Evolutionary conservation across 1,140 invertebrate species (phyloP).

Genomic region (Euwallacea similis): DNA sequence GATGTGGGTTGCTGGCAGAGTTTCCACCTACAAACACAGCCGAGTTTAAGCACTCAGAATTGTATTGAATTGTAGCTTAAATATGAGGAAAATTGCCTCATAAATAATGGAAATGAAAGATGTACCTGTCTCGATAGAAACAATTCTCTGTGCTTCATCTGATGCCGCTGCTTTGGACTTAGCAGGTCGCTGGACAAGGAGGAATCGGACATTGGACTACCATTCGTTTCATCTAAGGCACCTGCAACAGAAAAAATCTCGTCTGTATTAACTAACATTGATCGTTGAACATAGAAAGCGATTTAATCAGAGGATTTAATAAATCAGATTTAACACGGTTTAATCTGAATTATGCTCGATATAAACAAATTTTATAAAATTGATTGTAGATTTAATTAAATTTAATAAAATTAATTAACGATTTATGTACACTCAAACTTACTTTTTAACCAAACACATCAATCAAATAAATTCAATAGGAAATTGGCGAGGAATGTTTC

Average conservation of each 20-base stretch:
- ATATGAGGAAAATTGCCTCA: too few species aligned
- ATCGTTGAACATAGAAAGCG: background rate
- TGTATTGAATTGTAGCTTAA: too few species aligned
- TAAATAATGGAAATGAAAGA: background rate
- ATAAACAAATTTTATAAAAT: too few species aligned
- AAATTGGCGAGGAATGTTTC: too few species aligned
- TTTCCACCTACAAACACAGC: conserved; percentile 70
- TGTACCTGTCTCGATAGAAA: conserved; percentile 88
- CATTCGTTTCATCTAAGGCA: conserved; percentile 62
- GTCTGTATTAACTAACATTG: too few species aligned
- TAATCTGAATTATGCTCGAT: background rate
- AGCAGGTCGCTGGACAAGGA: conserved; percentile 53
- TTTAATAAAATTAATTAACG: too few species aligned
- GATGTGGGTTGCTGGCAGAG: conserved; percentile 96
- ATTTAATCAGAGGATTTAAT: background rate
- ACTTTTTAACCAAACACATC: too few species aligned
- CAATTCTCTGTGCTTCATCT: conserved; percentile 96
- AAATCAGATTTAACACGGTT: background rate
- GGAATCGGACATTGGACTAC: conserved; percentile 48
- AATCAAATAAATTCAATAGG: too few species aligned
- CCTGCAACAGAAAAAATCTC: conserved; percentile 49
- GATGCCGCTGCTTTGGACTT: conserved; percentile 81
- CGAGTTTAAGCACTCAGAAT: too few species aligned
- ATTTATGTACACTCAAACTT: too few species aligned
- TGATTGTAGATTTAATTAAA: too few species aligned